phyloP scores from a whole-genome alignment of 2,888 invertebrate species.

The Pterostichus niger region DNA sequence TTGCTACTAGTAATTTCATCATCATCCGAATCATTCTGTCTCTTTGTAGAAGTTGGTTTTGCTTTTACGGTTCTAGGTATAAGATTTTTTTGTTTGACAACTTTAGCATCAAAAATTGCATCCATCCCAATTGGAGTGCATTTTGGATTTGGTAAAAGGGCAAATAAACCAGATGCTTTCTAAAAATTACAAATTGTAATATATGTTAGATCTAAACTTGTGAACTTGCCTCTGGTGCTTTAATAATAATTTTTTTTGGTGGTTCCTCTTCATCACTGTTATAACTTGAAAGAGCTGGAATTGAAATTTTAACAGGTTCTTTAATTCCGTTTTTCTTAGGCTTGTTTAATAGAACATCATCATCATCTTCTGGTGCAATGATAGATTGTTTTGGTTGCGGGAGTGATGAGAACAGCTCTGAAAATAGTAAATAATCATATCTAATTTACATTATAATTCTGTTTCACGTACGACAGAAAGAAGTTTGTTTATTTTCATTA shows the following conservation, averaged over 20 bases:
- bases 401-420: conserved; percentile 71
- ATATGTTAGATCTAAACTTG: background rate
- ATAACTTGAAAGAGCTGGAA: conserved; percentile 85
- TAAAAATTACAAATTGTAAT: conserved; percentile 73
- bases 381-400: conserved; percentile 77
- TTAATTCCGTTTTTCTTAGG: conserved; percentile 70
- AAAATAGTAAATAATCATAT: conserved; percentile 6
- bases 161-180: conserved; percentile 84
- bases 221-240: conserved; percentile 72
- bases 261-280: conserved; percentile 80
- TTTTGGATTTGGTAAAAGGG: conserved; percentile 85
- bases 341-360: conserved; percentile 82
- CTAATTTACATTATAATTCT: conserved; percentile 8
- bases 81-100: conserved; percentile 77
- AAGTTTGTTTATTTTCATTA: conserved; percentile 70
- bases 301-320: conserved; percentile 81
- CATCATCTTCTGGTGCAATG: conserved; percentile 80
- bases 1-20: conserved; percentile 70
- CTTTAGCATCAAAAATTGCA: conserved; percentile 77
- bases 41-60: conserved; percentile 71
- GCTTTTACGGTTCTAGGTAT: conserved; percentile 72
- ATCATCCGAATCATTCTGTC: conserved; percentile 74
- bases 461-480: conserved; percentile 12
- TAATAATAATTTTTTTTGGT: conserved; percentile 77
- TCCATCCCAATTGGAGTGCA: conserved; percentile 73